Base-by-base conservation (phyloP, 1,140 invertebrate genomes). In the Drosophila tsacasi region DNA sequence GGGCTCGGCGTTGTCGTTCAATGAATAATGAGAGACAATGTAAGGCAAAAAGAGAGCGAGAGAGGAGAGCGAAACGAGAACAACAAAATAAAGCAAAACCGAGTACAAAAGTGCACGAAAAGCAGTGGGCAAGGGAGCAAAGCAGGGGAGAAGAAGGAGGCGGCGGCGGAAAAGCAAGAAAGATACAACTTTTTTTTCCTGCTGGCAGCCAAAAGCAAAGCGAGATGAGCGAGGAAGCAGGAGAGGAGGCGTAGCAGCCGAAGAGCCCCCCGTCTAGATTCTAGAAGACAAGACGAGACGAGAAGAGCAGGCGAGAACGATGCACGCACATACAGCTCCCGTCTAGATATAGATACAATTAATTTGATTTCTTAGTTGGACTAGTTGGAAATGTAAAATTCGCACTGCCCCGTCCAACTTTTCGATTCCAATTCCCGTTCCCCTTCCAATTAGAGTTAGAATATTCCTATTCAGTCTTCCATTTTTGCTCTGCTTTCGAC, bases 11-110 rank as follows among this genome's bases (percentile, higher is more conserved):
- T 81, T 75, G 83, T 78, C 82, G 82, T 86, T 86, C 83, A 86
- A 89, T 90, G 85, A 89, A 89, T 90, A 90, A 90, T 89, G 85
- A 90, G 84, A 81, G 77, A 83, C 81, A 84, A 84, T 89, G 83
- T 86, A 86, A 81, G 66, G 79, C 65, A 37, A 74, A 72, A 72
- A 73, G 69, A 72, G 67, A 57, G 47, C 44, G 62, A 44, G 65
- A 42, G 65, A 54, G 68, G 68, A 46, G 55, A 77, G 83, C 57
- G 60, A 79, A 73, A 78, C 67, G 63, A 87, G 67, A 81, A 89
- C 63, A 89, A 84, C 81, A 90, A 85, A 68, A 89, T 82, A 89
- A 85, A 90, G 81, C 82, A 90, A 90, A 89, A 61, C 50, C 52
- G 65, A 65, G 54, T 76, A 90, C 76, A 89, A 90, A 89, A 89